These are phyloP conservation scores for Gryon sp. DNA, from an alignment of 1,140 invertebrate species.

Conservation along the genomic window DNA sequence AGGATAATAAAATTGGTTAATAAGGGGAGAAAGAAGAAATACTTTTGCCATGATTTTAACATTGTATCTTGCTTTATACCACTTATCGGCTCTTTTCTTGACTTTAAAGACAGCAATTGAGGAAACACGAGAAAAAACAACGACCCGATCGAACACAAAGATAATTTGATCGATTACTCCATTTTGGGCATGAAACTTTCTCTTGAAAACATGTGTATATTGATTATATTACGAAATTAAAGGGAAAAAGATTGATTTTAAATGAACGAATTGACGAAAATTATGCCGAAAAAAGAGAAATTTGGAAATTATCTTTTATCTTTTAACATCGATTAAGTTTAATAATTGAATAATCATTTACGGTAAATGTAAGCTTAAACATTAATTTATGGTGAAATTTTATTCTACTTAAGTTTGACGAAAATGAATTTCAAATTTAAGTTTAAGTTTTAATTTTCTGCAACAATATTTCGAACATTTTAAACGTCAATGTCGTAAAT, in stretches of 20 bases:
- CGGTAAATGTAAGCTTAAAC: too few species aligned
- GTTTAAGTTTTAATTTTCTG: too few species aligned
- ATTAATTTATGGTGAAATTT: too few species aligned
- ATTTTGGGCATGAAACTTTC: constrained; percentile 27
- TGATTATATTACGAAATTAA: constrained; percentile 42
- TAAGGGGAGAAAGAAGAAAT: too few species aligned
- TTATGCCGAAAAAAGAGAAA: constrained; percentile 1
- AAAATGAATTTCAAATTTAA: too few species aligned
- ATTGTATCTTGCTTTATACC: constrained; percentile 3
- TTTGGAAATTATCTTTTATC: too few species aligned
- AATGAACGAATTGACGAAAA: constrained; percentile 15
- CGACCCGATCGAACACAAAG: neutral
- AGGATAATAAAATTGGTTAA: constrained; percentile 39
- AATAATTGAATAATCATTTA: too few species aligned
- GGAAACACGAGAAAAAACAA: constrained; percentile 9
- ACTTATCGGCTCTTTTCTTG: constrained; percentile 5
- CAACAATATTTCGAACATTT: too few species aligned
- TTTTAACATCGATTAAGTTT: too few species aligned
- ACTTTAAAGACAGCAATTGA: constrained; percentile 33
- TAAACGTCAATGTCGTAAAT: too few species aligned
- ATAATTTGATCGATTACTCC: constrained; percentile 27
- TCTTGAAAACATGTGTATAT: constrained; percentile 8
- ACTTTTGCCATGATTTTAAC: constrained; percentile 32
- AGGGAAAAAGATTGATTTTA: constrained; percentile 38
- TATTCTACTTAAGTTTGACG: too few species aligned